These are phyloP conservation scores for Papio anubis DNA, from an alignment of 2,113 vertebrate species.

Conservation along the genomic window DNA sequence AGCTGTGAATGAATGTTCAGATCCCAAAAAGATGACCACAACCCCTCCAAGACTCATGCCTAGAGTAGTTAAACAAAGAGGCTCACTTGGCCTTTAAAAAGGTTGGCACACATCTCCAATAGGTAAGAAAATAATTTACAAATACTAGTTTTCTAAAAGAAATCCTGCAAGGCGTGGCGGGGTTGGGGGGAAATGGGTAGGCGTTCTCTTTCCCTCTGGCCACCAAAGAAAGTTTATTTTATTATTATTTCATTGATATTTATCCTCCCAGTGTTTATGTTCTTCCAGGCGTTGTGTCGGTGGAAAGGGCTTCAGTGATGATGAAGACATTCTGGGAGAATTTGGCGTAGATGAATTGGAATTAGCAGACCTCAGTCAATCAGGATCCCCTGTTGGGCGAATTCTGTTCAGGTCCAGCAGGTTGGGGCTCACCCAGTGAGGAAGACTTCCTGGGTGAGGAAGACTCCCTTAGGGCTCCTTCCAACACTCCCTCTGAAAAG, in stretches of 20 bases:
- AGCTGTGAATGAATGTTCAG: background rate
- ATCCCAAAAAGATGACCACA: background rate
- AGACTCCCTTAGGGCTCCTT: too few relatives aligned
- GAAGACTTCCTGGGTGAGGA: background rate
- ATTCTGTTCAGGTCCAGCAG: background rate
- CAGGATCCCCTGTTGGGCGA: fast-evolving
- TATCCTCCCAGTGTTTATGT: fast-evolving
- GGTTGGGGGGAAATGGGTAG: too few relatives aligned
- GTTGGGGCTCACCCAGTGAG: background rate
- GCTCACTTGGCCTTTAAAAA: background rate
- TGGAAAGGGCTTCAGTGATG: background rate
- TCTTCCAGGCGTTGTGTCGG: background rate
- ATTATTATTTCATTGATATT: background rate
- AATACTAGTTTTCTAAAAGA: background rate
- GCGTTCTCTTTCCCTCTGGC: fast-evolving
- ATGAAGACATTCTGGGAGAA: fast-evolving
- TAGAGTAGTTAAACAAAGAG: background rate
- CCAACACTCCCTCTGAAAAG: background rate
- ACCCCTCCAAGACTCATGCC: background rate
- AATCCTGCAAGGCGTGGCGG: background rate
- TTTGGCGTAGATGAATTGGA: background rate
- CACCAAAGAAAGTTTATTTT: background rate
- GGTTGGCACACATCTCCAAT: background rate
- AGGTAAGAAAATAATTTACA: background rate
- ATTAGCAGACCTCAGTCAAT: background rate